Conservation (phyloP, 2,113 vertebrate species). For the Orthonyx spaldingii region DNA sequence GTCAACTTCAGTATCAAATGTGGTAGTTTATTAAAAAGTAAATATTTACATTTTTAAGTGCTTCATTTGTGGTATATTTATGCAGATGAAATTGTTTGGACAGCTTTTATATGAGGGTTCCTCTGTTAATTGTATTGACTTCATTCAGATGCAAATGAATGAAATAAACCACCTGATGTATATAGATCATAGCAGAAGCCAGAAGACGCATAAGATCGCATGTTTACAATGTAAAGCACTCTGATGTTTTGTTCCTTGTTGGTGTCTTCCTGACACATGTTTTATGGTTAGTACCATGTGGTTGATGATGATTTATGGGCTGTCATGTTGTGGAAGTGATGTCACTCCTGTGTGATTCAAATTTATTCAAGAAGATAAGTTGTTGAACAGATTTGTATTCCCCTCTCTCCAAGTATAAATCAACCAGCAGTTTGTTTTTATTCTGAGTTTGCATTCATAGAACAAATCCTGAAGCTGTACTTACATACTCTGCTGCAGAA, state of each 20-base stretch:
- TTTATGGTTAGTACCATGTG: conserved; percentile 26
- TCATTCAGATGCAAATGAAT: conserved; percentile 18
- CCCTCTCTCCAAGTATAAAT: neutral
- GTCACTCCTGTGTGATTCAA: conserved; percentile 16
- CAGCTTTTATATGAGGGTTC: neutral
- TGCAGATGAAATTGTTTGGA: neutral
- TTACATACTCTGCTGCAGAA: neutral
- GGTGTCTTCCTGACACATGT: neutral
- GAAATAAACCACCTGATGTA: neutral
- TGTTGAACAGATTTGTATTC: neutral
- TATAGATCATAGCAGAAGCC: neutral
- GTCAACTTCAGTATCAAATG: neutral
- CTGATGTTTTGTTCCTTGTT: neutral
- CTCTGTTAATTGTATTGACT: neutral
- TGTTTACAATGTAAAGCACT: neutral
- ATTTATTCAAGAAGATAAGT: conserved; percentile 21
- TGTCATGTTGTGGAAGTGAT: conserved; percentile 41
- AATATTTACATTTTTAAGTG: neutral
- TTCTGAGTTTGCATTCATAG: neutral
- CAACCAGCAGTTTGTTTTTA: neutral
- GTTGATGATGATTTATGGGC: conserved; percentile 38
- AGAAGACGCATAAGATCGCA: neutral
- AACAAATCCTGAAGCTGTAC: neutral
- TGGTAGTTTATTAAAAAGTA: neutral
- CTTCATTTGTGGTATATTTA: neutral